Conservation (phyloP, 2,888 invertebrate genomes). For the Penaeus monodon region DNA sequence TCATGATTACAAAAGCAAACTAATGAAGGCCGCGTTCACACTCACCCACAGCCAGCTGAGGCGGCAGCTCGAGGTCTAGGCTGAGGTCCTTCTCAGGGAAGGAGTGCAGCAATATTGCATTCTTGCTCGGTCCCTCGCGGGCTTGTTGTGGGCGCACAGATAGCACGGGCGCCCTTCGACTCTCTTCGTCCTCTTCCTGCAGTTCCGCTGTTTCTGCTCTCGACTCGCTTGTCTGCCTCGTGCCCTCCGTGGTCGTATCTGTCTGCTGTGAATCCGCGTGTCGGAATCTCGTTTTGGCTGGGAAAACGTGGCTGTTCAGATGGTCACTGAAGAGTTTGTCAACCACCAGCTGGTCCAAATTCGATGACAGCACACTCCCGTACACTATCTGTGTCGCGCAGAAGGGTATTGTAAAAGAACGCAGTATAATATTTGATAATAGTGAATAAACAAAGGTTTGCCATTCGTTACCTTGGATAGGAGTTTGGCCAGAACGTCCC, state of each 20-base stretch:
- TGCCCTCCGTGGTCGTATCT: background rate
- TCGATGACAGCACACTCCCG: constrained; percentile 37
- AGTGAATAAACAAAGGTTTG: no score
- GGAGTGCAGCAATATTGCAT: constrained; percentile 33
- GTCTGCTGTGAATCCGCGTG: constrained; percentile 1
- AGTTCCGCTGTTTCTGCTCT: no score
- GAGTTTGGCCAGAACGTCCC: constrained; percentile 21
- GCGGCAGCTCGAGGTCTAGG: constrained; percentile 19
- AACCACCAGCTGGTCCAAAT: constrained; percentile 34
- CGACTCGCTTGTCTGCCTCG: background rate
- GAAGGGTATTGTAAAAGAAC: background rate
- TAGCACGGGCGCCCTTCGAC: no score
- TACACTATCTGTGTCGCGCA: constrained; percentile 16
- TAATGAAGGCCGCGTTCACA: background rate
- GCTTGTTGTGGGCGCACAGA: background rate
- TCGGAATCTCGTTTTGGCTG: background rate
- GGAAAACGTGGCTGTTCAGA: constrained; percentile 24
- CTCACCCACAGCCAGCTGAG: constrained; percentile 33
- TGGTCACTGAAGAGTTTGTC: constrained; percentile 40
- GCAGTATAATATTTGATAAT: background rate
- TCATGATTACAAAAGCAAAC: background rate
- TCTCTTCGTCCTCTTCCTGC: no score
- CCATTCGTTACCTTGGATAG: constrained; percentile 30
- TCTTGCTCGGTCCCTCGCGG: background rate
- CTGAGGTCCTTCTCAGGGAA: constrained; percentile 17